Conservation (phyloP, 2,797 vertebrate genomes). For the Sebastes taczanowskii region DNA sequence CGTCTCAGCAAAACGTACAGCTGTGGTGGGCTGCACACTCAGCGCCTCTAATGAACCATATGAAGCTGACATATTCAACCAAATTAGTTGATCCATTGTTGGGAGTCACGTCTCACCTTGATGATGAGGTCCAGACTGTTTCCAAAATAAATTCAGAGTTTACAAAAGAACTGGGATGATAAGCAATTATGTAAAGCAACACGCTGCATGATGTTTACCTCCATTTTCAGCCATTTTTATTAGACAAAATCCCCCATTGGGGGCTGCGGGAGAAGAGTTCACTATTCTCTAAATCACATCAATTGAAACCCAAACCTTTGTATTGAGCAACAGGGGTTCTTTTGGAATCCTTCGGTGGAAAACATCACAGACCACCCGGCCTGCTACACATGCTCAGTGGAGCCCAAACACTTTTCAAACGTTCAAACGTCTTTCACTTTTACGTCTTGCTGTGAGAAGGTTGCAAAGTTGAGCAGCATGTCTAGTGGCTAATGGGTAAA, state of each 20-base stretch:
- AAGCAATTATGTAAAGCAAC: neutral
- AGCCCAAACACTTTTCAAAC: neutral
- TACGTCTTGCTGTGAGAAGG: neutral
- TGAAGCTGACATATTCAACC: constrained; percentile 14
- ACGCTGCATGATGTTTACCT: neutral
- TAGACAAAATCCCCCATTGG: neutral
- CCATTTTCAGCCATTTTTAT: neutral
- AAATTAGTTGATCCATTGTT: constrained; percentile 15
- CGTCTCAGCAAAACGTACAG: constrained; percentile 47
- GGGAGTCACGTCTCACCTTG: neutral
- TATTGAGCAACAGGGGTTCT: neutral
- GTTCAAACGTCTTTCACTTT: no score
- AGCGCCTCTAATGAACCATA: constrained; percentile 27
- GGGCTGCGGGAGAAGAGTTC: neutral
- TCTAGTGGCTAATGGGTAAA: no score
- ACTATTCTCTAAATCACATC: neutral
- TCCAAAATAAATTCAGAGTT: neutral
- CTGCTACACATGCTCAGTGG: neutral
- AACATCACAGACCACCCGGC: neutral
- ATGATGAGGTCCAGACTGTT: neutral
- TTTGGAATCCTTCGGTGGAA: neutral
- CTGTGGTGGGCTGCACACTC: constrained; percentile 27
- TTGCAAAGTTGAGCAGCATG: no score
- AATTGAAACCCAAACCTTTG: neutral
- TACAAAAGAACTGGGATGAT: neutral